Evolutionary conservation across 2,113 vertebrate species (phyloP), one percentile per base, ranked within the genome.

Genomic region (Piprites chloris): DNA sequence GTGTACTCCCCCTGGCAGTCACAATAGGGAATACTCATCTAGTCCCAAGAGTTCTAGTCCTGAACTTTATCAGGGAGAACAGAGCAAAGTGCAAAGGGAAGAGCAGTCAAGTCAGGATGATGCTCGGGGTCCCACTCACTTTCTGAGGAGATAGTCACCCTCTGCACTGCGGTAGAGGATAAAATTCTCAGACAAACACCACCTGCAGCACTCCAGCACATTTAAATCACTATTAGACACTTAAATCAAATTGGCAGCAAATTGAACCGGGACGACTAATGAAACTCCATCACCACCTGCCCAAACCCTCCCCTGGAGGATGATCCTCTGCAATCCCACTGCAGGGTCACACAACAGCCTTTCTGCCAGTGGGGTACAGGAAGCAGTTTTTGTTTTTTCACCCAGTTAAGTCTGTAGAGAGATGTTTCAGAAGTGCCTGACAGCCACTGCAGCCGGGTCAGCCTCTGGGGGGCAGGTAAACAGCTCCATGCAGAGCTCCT

Each of bases 111-210:
- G 37, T 41, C 72, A 32, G 39, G 5, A 12, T 0, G 2, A 52
- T 11, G n/a, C 58, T 67, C 0, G 0, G 33, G 35, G 46, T 84
- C 50, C 33, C 20, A 5, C 27, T 18, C 3, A 0, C 46, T 69
- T 66, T 37, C 21, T 4, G 9, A 37, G 20, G 4, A 59, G 26
- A 21, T 67, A 33, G 4, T 28, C 79, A 84, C 59, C 24, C 39
- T 42, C 42, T 68, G 41, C 79, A 89, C 28, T 52, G 67, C 9
- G 27, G 35, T 0, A 67, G 46, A 23, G 65, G 39, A 52, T 26
- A 47, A 67, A 77, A 77, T 63, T 73, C 69, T 33, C 53, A 80
- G 41, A 23, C 15, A 32, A 93, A 44, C 26, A 39, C 5, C 42
- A 44, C 28, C 83, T 80, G 71, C 49, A 73, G 61, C 27, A 0